Conservation (phyloP, 2,113 vertebrate genomes). For the Lepus americanus region DNA sequence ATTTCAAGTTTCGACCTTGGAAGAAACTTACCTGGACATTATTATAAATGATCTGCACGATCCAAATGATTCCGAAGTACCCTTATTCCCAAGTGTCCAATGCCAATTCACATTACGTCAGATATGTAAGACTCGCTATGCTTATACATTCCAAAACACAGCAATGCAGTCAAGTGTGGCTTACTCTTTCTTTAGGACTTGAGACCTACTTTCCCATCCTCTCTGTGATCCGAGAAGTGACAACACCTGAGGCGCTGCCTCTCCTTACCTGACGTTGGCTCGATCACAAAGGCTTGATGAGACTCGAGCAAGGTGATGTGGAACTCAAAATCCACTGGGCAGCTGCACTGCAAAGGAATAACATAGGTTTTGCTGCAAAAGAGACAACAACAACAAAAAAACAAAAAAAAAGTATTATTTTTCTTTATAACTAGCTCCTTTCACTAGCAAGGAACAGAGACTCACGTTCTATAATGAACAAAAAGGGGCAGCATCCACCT, state of each 20-base stretch:
- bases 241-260: background rate
- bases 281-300: constrained; percentile 91
- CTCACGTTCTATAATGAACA: background rate
- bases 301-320: constrained; percentile 89
- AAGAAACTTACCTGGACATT: background rate
- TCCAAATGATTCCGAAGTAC: constrained; percentile 4
- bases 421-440: constrained; percentile 8
- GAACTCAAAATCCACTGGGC: constrained; percentile 96
- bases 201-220: background rate
- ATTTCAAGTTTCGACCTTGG: constrained; percentile 34
- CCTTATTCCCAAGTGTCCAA: background rate
- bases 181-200: background rate
- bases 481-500: background rate
- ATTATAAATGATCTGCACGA: constrained; percentile 2
- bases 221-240: background rate
- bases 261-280: constrained; percentile 90
- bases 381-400: constrained; percentile 59
- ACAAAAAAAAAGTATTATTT: background rate
- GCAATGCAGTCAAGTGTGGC: background rate
- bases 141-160: constrained; percentile 23
- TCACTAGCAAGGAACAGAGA: background rate
- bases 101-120: background rate
- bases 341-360: constrained; percentile 95
- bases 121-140: background rate
- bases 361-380: constrained; percentile 87